Evolutionary conservation across 2,113 vertebrate species (phyloP).

Genomic region (Tenebrosternarchus preto): DNA sequence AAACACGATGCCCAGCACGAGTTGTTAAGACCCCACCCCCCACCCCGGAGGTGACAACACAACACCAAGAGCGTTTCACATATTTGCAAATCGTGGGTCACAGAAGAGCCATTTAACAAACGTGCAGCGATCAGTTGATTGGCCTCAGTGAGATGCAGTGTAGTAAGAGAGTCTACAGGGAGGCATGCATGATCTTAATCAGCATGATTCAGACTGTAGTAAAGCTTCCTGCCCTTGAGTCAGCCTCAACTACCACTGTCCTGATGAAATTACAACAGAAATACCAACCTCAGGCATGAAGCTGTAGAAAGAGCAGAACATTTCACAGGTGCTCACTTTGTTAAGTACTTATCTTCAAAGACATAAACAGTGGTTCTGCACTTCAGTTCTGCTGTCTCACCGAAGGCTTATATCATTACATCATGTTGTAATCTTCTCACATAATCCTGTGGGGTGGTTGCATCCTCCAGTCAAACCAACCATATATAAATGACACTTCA

Average conservation of each 20-base stretch:
- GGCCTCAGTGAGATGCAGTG: neutral
- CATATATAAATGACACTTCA: neutral
- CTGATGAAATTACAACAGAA: neutral
- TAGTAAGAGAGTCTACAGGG: neutral
- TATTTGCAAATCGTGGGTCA: neutral
- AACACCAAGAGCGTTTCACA: neutral
- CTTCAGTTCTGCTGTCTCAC: too few species aligned
- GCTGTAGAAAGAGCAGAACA: neutral
- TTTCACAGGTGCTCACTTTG: neutral
- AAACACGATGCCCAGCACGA: neutral
- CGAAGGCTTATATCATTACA: too few species aligned
- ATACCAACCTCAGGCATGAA: neutral
- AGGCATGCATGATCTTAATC: constrained; percentile 17
- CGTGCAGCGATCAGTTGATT: neutral
- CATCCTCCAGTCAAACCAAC: neutral
- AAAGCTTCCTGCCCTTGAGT: constrained; percentile 23
- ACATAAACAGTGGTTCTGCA: too few species aligned
- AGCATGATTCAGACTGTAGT: neutral
- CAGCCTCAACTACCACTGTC: neutral
- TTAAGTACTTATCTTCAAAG: neutral
- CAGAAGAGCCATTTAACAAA: neutral
- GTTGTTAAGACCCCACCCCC: neutral
- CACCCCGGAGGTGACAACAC: too few species aligned
- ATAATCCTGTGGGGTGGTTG: too few species aligned
- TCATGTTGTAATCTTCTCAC: too few species aligned